Base-by-base conservation (phyloP, 1,140 invertebrate species). In the Thereuonema tuberculata region DNA sequence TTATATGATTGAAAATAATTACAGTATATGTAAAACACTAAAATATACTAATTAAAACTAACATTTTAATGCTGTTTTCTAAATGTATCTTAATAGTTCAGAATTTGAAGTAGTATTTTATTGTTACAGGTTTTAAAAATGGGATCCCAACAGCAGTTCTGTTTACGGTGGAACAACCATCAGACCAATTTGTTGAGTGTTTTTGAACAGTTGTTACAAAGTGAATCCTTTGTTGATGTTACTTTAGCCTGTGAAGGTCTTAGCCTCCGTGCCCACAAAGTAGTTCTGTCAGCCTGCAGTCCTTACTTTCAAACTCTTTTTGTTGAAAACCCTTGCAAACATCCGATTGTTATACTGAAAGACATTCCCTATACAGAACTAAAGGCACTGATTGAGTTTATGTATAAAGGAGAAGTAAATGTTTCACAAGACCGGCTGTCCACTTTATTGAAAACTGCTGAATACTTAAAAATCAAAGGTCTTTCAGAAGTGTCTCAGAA, bases 321-420 rank as follows among this genome's bases (percentile, higher is more conserved):
- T 69, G 82, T 84, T 57, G 88, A 92, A 65, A 90, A 88, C 65
- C 88, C 89, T n/a, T 93, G 88, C 77, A 90, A 93, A 69, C 89
- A 93, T 71, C 89, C 90, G 12, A 87, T 93, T 53, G 89, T 93
- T 68, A 87, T 93, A 52, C 72, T 93, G 21, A 92, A 92, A 72
- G 89, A 92, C 73, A 87, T 91, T 67, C 80, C 82, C 66, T 85
- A 84, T 59, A 85, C 86, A 80, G 88, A 92, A 65, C 82, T 93
- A 43, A 84, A 89, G 68, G 86, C 87, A 3, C 83, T 93, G 26
- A 83, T 93, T 49, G 87, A 91, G 72, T 93, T 93, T 65, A 93
- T 93, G 87, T 93, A 93, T 75, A 82, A 85, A 56, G 90, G 90
- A 27, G 87, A 92, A 74, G 88, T 93, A 56, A 86, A 84, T 56